Evolutionary conservation across 1,140 invertebrate species (phyloP).

Genomic region (Teleogryllus occipitalis): DNA sequence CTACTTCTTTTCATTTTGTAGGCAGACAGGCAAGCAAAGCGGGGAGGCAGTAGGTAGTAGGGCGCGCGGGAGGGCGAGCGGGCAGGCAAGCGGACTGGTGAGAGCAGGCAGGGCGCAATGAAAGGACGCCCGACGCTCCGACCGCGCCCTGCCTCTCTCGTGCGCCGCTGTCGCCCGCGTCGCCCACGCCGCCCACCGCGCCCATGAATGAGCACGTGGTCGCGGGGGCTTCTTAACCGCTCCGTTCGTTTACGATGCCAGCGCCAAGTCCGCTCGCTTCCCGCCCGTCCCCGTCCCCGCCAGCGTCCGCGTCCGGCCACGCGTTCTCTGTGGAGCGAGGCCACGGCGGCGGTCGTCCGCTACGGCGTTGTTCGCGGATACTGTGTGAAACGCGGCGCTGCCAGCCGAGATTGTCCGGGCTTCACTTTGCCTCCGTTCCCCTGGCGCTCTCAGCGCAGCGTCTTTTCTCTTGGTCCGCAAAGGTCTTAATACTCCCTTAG

Average conservation of each 20-base stretch:
- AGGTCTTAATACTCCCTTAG: too few relatives aligned
- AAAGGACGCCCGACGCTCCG: not conserved
- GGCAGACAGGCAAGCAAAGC: constrained; percentile 3
- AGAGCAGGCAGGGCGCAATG: not conserved
- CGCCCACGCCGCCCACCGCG: not conserved
- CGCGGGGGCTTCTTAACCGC: not conserved
- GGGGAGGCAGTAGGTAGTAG: not conserved
- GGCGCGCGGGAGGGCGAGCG: not conserved
- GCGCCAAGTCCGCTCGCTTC: not conserved
- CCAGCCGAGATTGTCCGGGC: too few relatives aligned
- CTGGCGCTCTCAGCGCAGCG: too few relatives aligned
- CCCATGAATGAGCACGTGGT: not conserved
- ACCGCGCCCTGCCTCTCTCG: too few relatives aligned
- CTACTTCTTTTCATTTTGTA: constrained; percentile 13
- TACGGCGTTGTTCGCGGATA: too few relatives aligned
- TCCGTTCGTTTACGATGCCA: not conserved
- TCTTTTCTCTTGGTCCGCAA: too few relatives aligned
- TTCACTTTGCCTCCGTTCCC: too few relatives aligned
- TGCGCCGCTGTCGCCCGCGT: too few relatives aligned
- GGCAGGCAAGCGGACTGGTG: constrained; percentile 1
- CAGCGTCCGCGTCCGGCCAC: too few relatives aligned
- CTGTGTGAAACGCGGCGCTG: too few relatives aligned
- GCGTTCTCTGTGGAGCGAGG: too few relatives aligned
- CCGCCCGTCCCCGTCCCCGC: not conserved
- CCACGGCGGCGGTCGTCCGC: too few relatives aligned